Conservation (phyloP, 2,888 invertebrate genomes). For the Ormyrus nitidulus region DNA sequence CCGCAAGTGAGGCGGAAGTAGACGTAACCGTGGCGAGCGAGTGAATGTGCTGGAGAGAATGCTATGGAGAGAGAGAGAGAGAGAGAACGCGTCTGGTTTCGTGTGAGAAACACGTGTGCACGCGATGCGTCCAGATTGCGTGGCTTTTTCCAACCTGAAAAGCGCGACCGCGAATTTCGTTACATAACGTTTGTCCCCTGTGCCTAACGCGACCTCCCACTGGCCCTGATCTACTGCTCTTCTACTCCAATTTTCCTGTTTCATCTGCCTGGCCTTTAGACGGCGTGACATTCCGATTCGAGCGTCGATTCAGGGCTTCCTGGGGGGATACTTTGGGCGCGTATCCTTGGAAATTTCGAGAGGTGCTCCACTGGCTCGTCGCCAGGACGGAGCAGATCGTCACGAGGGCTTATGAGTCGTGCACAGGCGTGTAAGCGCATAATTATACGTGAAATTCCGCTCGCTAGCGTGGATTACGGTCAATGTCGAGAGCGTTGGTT, state of each 20-base stretch:
- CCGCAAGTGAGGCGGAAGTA: no score
- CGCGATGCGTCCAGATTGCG: no score
- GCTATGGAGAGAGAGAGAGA: no score
- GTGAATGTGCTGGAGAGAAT: no score
- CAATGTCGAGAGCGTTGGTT: constrained; percentile 13
- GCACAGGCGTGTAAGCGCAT: background rate
- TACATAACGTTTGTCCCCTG: background rate
- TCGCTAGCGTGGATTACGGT: constrained; percentile 19
- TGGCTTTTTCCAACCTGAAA: no score
- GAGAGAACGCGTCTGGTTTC: no score
- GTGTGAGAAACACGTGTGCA: no score
- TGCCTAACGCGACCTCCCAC: background rate
- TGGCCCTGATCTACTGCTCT: constrained; percentile 40
- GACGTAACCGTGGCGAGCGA: no score
- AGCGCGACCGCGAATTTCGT: background rate
- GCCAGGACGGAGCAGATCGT: background rate
- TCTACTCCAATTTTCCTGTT: background rate
- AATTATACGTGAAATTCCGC: no score
- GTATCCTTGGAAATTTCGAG: constrained; percentile 28
- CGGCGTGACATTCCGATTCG: background rate
- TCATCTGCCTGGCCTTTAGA: background rate
- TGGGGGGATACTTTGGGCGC: no score
- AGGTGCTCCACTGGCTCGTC: background rate
- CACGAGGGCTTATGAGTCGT: background rate
- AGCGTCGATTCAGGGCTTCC: no score